phyloP scores from a whole-genome alignment of 2,113 vertebrate genomes.

The Silurus glanis region DNA sequence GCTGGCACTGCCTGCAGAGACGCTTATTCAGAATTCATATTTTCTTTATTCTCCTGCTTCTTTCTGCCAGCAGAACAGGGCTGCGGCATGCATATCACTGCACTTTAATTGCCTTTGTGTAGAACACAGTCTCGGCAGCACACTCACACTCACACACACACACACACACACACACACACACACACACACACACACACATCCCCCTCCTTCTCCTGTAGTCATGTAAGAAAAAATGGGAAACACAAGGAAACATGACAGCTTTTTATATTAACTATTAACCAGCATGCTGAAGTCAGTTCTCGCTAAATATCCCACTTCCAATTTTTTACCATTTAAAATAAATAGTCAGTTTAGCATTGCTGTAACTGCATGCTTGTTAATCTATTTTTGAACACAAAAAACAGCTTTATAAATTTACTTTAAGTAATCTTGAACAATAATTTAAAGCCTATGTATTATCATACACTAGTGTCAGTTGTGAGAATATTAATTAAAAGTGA shows the following conservation, averaged over 20 bases:
- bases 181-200: slow-evolving; percentile 6
- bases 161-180: slow-evolving; percentile 24
- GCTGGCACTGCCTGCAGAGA: slow-evolving; percentile 43
- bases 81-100: slow-evolving; percentile 65
- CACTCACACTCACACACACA: slow-evolving; percentile 24
- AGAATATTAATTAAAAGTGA: slow-evolving; percentile 35
- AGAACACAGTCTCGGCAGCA: slow-evolving; percentile 60
- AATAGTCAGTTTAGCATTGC: background rate
- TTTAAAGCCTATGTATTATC: background rate
- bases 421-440: background rate
- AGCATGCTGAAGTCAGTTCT: background rate
- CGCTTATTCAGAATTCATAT: slow-evolving; percentile 54
- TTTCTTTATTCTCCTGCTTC: slow-evolving; percentile 42
- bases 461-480: slow-evolving; percentile 9
- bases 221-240: slow-evolving; percentile 14
- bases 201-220: slow-evolving; percentile 21
- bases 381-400: background rate
- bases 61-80: slow-evolving; percentile 49
- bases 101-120: slow-evolving; percentile 72
- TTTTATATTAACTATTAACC: slow-evolving; percentile 7
- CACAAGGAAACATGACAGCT: slow-evolving; percentile 10
- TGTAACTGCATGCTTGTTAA: background rate
- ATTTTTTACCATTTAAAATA: background rate
- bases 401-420: background rate
- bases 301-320: background rate